Percentiles rank a stretch among this genome's conserved stretches.
These are phyloP conservation scores for Trachelus stipa DNA, from an alignment of 2,888 invertebrate species.

Conservation along the genomic window DNA sequence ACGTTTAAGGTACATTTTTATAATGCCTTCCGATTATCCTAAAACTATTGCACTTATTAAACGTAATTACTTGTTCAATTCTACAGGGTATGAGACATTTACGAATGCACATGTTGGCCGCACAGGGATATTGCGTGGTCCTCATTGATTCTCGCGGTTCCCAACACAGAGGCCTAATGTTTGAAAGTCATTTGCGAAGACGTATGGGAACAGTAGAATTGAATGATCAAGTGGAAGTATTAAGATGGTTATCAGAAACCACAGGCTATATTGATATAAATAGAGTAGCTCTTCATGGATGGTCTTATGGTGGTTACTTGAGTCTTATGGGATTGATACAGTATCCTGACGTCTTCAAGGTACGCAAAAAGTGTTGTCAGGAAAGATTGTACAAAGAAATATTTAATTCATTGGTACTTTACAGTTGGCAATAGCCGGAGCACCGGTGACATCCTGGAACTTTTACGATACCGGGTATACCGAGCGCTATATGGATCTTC, in stretches of 20 bases:
- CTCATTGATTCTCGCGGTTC: constrained; percentile 97
- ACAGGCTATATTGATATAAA: constrained; percentile 91
- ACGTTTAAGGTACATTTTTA: constrained; percentile 80
- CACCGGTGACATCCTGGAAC: constrained; percentile 97
- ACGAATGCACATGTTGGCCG: constrained; percentile 93
- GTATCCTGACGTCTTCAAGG: constrained; percentile 92
- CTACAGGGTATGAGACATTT: constrained; percentile 87
- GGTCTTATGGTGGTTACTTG: constrained; percentile 99
- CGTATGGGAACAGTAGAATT: constrained; percentile 95
- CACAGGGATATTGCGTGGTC: constrained; percentile 96
- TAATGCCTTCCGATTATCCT: neutral
- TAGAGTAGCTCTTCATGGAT: constrained; percentile 95
- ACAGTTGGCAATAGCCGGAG: constrained; percentile 90
- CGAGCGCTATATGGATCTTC: constrained; percentile 95
- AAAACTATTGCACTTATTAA: neutral
- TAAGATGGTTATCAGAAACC: constrained; percentile 86
- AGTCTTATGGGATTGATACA: constrained; percentile 95
- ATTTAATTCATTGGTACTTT: constrained; percentile 12
- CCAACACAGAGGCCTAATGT: constrained; percentile 89
- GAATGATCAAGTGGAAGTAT: constrained; percentile 94
- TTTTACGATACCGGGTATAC: constrained; percentile 99
- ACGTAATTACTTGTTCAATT: constrained; percentile 18
- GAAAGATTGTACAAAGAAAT: neutral
- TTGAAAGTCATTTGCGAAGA: constrained; percentile 90
- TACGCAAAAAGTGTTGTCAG: constrained; percentile 54